Base-by-base conservation (phyloP, 2,113 vertebrate genomes). In the Takifugu bimaculatus region DNA sequence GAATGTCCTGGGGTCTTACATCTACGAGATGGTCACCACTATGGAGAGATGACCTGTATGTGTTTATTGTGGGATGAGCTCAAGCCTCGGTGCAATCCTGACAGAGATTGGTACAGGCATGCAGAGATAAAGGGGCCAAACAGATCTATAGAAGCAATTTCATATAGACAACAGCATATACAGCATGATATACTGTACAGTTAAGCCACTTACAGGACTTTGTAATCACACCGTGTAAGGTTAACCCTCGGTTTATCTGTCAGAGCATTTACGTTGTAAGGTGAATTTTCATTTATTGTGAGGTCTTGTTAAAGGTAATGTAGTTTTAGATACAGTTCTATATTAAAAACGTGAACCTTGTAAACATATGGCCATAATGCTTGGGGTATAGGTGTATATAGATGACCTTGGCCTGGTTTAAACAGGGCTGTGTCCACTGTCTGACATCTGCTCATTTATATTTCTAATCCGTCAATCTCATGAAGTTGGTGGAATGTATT, bases 51-150 rank as follows among this genome's bases (percentile, higher is more conserved):
- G 83, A 80, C 79, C 81, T 78, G 77, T 77, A 62, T 63, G 69
- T 81, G 76, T 84, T 87, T 84, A 78, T 84, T 82, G 70, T 78
- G 68, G 70, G 68, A 84, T 76, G 81, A 81, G 76, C 83, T 83
- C 72, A 80, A 64, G 64, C 67, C 70, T 77, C 26, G 10, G 77
- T 57, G 54, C 68, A 81, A 72, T 77, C 68, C 80, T 35, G 29
- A 79, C 75, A 73, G 68, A 81, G 82, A 80, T 82, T 80, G 71
- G 63, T 72, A 60, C 61, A 48, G 15, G 54, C 45, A 44, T 28
- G 53, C 42, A 60, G 39, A 69, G 66, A 83, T 75, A 77, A 73
- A 80, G 58, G 55, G 26, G 51, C 13, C 56, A 9, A 32, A 53
- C 44, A 69, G 61, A 57, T 54, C 57, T 50, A 42, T 27, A 44